Evolutionary conservation across 2,888 invertebrate species (phyloP), one percentile per base, ranked within the genome.

Genomic region (Cerastis leucographa): DNA sequence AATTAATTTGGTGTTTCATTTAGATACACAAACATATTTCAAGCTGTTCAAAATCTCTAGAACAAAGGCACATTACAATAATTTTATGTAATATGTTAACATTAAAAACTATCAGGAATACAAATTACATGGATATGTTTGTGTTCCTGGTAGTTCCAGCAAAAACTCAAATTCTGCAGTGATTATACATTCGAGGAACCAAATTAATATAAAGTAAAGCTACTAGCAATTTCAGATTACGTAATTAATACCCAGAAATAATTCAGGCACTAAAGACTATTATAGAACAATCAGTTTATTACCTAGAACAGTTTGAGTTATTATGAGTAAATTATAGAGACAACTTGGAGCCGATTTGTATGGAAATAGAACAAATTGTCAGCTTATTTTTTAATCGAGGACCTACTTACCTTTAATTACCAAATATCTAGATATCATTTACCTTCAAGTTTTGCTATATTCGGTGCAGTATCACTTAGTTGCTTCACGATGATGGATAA

Each of bases 1-100:
- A 90, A 88, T 88, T 17, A 12, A 59, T 49, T 0, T 29, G 40
- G 1, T 22, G 40, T 84, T 81, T 85, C 11, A 72, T 78, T 85
- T 1, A 11, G 5, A 12, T 2, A 17, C 35, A 7, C 14, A 42
- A 17, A 2, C 40, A 5, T 35, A 61, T 19, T 61, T 61, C 19
- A 29, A 29, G 29, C 19, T 29, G 4, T 14, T 25, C 19, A n/a
- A 22, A 54, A 5, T 29, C 59, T 61, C 29, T 61, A 9, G 4
- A 61, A 59, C 29, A 29, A 29, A 29, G 29, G 9, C 9, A 4
- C 2, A 0, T 19, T 19, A 5, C 14, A 9, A 35, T 19, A 19
- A 35, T 9, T 8, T 7, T 2, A 14, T 2, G 25, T 59, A 25
- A 25, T 25, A 59, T 19, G 29, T 29, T 59, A 17, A 29, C 29